Evolutionary conservation across 1,140 invertebrate species (phyloP), one percentile per base, ranked within the genome.

Genomic region (Lasioglossum albipes): DNA sequence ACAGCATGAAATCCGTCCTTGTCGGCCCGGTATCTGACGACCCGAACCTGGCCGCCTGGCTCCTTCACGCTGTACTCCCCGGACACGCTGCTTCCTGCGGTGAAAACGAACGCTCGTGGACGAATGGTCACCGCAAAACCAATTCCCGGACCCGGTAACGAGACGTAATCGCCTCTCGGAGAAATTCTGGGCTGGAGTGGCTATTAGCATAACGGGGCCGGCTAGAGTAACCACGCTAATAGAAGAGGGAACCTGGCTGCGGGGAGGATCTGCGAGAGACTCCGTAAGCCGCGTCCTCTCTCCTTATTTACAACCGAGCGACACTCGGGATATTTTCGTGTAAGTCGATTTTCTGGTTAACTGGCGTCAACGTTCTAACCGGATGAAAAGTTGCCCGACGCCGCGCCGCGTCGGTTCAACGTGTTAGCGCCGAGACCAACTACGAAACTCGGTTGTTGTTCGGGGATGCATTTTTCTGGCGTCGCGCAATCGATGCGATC

Each of bases 1-100:
- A 95, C 94, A 69, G 96, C 96, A 91, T 91, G 91, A 81, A 93
- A 93, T 67, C 92, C 92, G 42, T 92, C 89, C 73, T 92, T 88
- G 78, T 92, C 91, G 5, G 91, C 92, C 71, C 84, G 89, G 72
- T 93, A 93, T 73, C 88, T 91, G 41, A 93, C 92, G 57, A 91
- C 89, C 74, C 91, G 87, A 49, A 93, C 82, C 49, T 87, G 89
- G n/a, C 92, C 92, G 61, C 89, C 91, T 22, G 92, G 92, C 75
- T 93, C 92, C 86, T 96, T 96, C 83, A 97, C 92, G 49, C 95
- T 96, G 93, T 97, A 97, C 91, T 96, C 95, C 84, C 96, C 97
- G 91, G 94, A 66, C 45, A 93, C 93, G 49, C 76, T 89, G 61
- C 81, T 68, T 27, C 92, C 93, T 93, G 75, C 20, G 22, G 41